A percentile compares a stretch with the other conserved stretches of the same genome.
Evolutionary conservation across 2,113 vertebrate genomes (phyloP).

Genomic region (Trematocara nigrifrons): DNA sequence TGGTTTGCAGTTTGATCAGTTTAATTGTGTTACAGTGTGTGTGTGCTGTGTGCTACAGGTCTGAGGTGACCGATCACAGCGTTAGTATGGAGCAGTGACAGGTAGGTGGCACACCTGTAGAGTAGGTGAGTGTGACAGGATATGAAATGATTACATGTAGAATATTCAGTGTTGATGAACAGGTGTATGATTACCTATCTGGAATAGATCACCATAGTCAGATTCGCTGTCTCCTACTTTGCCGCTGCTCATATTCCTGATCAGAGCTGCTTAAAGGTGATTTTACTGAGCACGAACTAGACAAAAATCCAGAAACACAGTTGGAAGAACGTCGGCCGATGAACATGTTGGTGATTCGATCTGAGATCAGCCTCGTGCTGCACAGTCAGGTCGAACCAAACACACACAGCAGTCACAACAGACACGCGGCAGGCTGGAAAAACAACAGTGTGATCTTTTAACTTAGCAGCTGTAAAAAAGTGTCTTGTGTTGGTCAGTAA

Average conservation of each 20-base stretch:
- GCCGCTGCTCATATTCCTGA: not conserved
- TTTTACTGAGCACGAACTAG: not conserved
- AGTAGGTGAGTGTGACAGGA: not conserved
- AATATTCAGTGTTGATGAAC: not conserved
- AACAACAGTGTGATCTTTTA: not conserved
- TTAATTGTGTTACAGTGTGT: not conserved
- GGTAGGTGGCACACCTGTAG: not conserved
- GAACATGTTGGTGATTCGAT: not conserved
- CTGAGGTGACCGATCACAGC: not conserved
- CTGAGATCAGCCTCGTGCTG: not conserved
- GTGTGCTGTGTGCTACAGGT: not conserved
- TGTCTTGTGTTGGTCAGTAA: not conserved
- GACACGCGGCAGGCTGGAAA: not conserved
- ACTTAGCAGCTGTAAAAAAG: not conserved
- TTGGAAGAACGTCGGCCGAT: not conserved
- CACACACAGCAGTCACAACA: not conserved
- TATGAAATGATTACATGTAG: not conserved
- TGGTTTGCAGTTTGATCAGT: not conserved
- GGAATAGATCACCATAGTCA: not conserved
- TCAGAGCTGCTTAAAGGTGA: not conserved
- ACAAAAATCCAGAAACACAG: not conserved
- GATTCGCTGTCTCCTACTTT: not conserved
- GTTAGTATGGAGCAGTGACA: not conserved
- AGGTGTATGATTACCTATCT: not conserved
- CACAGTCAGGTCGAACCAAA: not conserved